phyloP scores from a whole-genome alignment of 1,140 invertebrate genomes.

The Philopotamus ludificatus region DNA sequence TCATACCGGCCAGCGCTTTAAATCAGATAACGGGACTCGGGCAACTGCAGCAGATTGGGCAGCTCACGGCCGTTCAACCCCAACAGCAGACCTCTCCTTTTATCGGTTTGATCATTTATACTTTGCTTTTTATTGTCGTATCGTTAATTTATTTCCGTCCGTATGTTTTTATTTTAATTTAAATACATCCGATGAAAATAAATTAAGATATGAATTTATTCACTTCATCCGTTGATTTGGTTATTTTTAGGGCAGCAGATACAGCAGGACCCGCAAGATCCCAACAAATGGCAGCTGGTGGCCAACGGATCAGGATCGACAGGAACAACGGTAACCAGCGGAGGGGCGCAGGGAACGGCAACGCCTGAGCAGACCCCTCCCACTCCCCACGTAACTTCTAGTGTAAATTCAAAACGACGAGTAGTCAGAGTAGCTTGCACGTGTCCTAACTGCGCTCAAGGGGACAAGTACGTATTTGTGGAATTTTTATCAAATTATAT shows the following conservation, averaged over 20 bases:
- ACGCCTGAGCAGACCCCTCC: slow-evolving; percentile 6
- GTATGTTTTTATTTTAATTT: too few relatives aligned
- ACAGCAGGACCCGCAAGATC: slow-evolving; percentile 75
- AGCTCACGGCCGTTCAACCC: slow-evolving; percentile 38
- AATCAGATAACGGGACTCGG: slow-evolving; percentile 43
- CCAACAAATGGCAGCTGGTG: slow-evolving; percentile 79
- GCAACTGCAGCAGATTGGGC: slow-evolving; percentile 28
- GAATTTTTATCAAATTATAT: slow-evolving; percentile 15
- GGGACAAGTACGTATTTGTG: slow-evolving; percentile 64
- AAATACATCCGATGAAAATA: too few relatives aligned
- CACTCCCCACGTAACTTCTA: slow-evolving; percentile 16
- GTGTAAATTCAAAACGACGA: slow-evolving; percentile 45
- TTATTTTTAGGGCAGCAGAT: slow-evolving; percentile 58
- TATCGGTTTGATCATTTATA: slow-evolving; percentile 37
- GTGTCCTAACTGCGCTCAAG: slow-evolving; percentile 93
- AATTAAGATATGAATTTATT: too few relatives aligned
- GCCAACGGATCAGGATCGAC: slow-evolving; percentile 51
- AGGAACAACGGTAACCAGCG: slow-evolving; percentile 44
- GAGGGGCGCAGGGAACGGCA: slow-evolving; percentile 12
- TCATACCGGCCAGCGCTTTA: slow-evolving; percentile 62
- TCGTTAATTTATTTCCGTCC: too few relatives aligned
- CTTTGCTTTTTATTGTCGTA: too few relatives aligned
- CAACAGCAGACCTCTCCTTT: slow-evolving; percentile 40
- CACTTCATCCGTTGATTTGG: slow-evolving; percentile 32
- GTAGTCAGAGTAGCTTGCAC: slow-evolving; percentile 88